Conservation (phyloP, 2,888 invertebrate species). For the Amphipyra berbera region DNA sequence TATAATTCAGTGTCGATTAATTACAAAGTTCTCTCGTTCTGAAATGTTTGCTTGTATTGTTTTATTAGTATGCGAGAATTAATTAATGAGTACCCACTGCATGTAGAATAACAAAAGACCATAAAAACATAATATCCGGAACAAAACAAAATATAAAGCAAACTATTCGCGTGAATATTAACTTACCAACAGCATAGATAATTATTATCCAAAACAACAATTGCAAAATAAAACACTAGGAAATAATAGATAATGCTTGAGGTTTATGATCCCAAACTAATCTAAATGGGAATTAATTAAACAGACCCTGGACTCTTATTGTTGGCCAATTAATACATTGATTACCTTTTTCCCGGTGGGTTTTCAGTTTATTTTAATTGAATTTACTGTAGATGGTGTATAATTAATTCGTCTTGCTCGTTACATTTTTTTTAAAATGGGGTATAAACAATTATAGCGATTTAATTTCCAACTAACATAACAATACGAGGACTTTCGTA, state of each 20-base stretch:
- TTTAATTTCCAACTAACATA: no score
- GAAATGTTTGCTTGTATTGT: constrained; percentile 29
- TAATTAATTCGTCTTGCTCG: neutral
- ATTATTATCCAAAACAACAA: neutral
- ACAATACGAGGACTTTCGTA: no score
- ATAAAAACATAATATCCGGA: neutral
- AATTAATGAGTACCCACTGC: constrained; percentile 16
- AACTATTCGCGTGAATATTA: neutral
- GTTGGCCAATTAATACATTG: constrained; percentile 40
- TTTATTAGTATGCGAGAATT: constrained; percentile 23
- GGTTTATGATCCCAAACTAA: constrained; percentile 29
- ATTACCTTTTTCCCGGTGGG: constrained; percentile 28
- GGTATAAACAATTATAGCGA: no score
- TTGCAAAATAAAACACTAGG: constrained; percentile 2
- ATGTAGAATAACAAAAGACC: neutral
- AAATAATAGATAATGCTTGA: constrained; percentile 7
- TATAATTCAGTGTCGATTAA: constrained; percentile 36
- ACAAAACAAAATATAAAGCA: neutral
- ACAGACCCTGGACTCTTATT: constrained; percentile 37
- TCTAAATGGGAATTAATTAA: constrained; percentile 34
- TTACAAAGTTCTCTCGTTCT: constrained; percentile 37
- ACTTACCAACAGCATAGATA: neutral
- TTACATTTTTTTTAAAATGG: neutral
- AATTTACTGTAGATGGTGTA: constrained; percentile 4
- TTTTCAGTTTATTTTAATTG: constrained; percentile 17